Evolutionary conservation across 2,888 invertebrate genomes (phyloP), one percentile per base, ranked within the genome.

Genomic region (Hypsopygia costalis): DNA sequence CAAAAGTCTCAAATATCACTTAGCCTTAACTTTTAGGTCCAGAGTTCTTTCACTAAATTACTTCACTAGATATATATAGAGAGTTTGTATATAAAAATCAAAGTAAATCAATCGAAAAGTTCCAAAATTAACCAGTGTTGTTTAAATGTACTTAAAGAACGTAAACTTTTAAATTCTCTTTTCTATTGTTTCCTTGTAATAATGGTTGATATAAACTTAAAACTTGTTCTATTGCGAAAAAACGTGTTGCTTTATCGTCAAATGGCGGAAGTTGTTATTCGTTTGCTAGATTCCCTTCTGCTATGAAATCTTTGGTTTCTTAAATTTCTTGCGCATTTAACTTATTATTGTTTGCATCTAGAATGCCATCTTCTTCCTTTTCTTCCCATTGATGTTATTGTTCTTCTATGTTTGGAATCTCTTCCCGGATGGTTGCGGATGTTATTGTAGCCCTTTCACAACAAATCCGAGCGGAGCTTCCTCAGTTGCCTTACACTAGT

Each of bases 201-300:
- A 89, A 89, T 85, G 82, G 82, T 89, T 88, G 89, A 89, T 89
- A 88, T 89, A 88, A 89, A 89, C 79, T 73, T 80, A 89, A 89
- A 89, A 89, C 89, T 89, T 87, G 89, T 89, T 89, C 89, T 89
- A 89, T 89, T 89, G 89, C 89, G 88, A 89, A 89, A 89, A 89
- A 89, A 89, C 87, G 87, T 85, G 81, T 86, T 88, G 76, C 89
- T 89, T 88, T 87, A 87, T 82, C 82, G 89, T 89, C 89, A 89
- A 89, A 89, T 89, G 86, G 81, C 88, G 82, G 68, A 69, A 60
- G 66, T 62, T 80, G 64, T 78, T 76, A 81, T 86, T 82, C 71
- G 51, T 75, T 80, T 59, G 63, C 82, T 87, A 85, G 75, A 76
- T 79, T 74, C 65, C 74, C 75, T 60, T 82, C 73, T 57, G 76